phyloP scores from a whole-genome alignment of 2,797 vertebrate genomes.

The Platalea minor region DNA sequence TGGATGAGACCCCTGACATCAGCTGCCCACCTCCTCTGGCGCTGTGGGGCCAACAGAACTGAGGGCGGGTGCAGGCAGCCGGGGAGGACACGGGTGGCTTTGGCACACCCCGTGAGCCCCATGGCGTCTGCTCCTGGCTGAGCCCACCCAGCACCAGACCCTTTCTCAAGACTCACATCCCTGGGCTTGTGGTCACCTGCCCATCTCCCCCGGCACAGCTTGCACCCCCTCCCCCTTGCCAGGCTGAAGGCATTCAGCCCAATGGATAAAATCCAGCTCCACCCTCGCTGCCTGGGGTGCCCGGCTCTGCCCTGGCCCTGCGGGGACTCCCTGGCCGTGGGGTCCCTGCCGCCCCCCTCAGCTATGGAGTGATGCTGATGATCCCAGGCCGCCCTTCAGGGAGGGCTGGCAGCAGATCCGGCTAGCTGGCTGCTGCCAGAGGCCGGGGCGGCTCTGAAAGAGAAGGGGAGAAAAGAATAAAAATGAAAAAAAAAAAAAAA shows the following conservation, averaged over 20 bases:
- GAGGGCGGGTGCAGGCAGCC: neutral
- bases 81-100: neutral
- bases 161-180: neutral
- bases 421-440: conserved; percentile 38
- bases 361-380: conserved; percentile 15
- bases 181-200: neutral
- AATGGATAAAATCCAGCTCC: neutral
- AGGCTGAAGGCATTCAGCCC: neutral
- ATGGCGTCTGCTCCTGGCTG: neutral
- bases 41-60: rapidly evolving
- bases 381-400: conserved; percentile 55
- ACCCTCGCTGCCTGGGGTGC: rapidly evolving
- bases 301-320: neutral
- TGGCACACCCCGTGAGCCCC: neutral
- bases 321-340: rapidly evolving
- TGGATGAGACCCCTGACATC: neutral
- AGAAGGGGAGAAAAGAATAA: neutral
- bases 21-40: neutral
- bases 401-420: neutral
- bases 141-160: neutral
- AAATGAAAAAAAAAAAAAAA: neutral
- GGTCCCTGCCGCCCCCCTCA: neutral
- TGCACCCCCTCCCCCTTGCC: too few species aligned
- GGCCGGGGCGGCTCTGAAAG: neutral
- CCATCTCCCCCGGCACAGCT: neutral